Conservation (phyloP, 2,888 invertebrate genomes). For the Stenotaenia linearis region DNA sequence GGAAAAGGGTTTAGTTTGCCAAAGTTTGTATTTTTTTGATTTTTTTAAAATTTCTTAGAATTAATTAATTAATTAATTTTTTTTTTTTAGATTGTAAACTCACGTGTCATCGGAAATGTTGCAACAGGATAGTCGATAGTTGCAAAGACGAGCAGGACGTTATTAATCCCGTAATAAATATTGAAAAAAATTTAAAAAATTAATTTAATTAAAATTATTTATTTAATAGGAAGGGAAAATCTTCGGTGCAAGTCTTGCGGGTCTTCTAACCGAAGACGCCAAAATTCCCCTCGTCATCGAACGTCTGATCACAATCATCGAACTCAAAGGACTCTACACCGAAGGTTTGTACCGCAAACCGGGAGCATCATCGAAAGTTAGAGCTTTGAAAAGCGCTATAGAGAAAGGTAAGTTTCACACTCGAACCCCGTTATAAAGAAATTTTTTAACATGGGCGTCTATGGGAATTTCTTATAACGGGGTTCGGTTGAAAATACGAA, state of each 20-base stretch:
- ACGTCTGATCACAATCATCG: slow-evolving; percentile 78
- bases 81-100: slow-evolving; percentile 67
- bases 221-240: slow-evolving; percentile 51
- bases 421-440: too few species aligned
- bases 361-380: slow-evolving; percentile 50
- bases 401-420: slow-evolving; percentile 63
- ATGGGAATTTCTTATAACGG: too few species aligned
- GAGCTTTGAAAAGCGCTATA: slow-evolving; percentile 65
- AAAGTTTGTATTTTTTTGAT: slow-evolving; percentile 51
- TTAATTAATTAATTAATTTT: slow-evolving; percentile 36
- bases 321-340: slow-evolving; percentile 83
- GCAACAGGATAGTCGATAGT: slow-evolving; percentile 62
- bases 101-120: slow-evolving; percentile 92
- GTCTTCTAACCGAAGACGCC: slow-evolving; percentile 62
- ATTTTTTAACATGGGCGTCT: too few species aligned
- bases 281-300: slow-evolving; percentile 86
- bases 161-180: slow-evolving; percentile 43
- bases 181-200: not conserved
- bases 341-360: slow-evolving; percentile 92
- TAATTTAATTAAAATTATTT: not conserved
- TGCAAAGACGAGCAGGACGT: slow-evolving; percentile 38
- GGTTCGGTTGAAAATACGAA: too few species aligned
- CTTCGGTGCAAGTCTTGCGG: slow-evolving; percentile 73
- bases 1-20: slow-evolving; percentile 74
- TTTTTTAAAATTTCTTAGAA: not conserved